A percentile compares a stretch with the other conserved stretches of the same genome.
These are phyloP conservation scores for Xestia c-nigrum DNA, from an alignment of 2,888 invertebrate species.

Conservation along the genomic window DNA sequence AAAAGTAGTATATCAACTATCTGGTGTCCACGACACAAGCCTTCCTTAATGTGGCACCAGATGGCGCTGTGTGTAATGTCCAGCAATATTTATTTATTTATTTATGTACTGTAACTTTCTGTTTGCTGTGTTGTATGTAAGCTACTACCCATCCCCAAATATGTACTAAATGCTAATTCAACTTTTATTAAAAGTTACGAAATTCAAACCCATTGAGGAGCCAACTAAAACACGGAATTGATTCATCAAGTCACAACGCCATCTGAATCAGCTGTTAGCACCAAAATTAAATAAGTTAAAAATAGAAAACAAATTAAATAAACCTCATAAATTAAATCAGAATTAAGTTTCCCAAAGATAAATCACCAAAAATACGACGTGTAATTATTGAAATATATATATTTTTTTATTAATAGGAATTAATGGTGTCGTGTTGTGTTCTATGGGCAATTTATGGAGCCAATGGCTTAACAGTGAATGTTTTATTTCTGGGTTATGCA, in stretches of 20 bases:
- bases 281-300: slow-evolving; percentile 21
- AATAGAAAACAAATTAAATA: slow-evolving; percentile 10
- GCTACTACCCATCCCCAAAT: not conserved
- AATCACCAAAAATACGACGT: slow-evolving; percentile 53
- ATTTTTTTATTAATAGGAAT: slow-evolving; percentile 58
- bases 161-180: not conserved
- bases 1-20: too few relatives aligned
- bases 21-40: too few relatives aligned
- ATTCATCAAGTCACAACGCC: not conserved
- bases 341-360: slow-evolving; percentile 46
- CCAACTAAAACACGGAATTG: not conserved
- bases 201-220: not conserved
- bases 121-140: not conserved
- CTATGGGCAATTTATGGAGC: slow-evolving; percentile 62
- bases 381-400: slow-evolving; percentile 65
- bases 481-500: slow-evolving; percentile 51
- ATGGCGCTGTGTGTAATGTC: too few relatives aligned
- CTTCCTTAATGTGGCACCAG: too few relatives aligned
- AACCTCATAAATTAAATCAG: slow-evolving; percentile 43
- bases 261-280: slow-evolving; percentile 9
- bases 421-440: slow-evolving; percentile 60
- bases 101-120: too few relatives aligned
- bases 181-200: not conserved
- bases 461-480: slow-evolving; percentile 48
- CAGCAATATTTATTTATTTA: too few relatives aligned